phyloP scores from a whole-genome alignment of 1,140 invertebrate genomes.

The Brachionus paranguensis region DNA sequence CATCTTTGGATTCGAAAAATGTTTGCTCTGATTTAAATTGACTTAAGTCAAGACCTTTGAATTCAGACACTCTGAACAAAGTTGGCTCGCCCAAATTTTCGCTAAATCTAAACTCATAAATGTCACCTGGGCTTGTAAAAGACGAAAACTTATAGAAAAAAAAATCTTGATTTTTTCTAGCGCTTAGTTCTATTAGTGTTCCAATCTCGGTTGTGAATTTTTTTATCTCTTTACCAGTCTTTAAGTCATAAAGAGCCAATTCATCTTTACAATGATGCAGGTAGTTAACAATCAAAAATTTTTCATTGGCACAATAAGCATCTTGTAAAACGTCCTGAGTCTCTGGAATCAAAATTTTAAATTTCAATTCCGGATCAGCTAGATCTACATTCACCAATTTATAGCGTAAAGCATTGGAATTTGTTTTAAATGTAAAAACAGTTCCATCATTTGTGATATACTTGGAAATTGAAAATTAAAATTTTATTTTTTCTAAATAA shows the following conservation, averaged over 20 bases:
- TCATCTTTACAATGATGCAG: slow-evolving; percentile 88
- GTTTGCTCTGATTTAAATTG: slow-evolving; percentile 79
- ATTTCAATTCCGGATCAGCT: slow-evolving; percentile 59
- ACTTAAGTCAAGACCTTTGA: slow-evolving; percentile 73
- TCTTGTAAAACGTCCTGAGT: slow-evolving; percentile 79
- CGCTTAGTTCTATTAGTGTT: slow-evolving; percentile 73
- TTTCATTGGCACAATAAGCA: slow-evolving; percentile 74
- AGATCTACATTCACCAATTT: slow-evolving; percentile 81
- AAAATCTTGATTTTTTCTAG: slow-evolving; percentile 75
- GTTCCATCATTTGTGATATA: slow-evolving; percentile 83
- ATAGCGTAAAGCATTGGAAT: slow-evolving; percentile 86
- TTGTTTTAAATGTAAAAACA: slow-evolving; percentile 80
- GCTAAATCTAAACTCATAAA: slow-evolving; percentile 77
- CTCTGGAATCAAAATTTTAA: slow-evolving; percentile 66
- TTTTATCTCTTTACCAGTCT: slow-evolving; percentile 60
- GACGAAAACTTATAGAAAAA: slow-evolving; percentile 84
- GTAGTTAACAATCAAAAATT: slow-evolving; percentile 76
- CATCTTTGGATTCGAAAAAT: slow-evolving; percentile 89
- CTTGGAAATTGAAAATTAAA: slow-evolving; percentile 58
- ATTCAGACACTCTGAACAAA: slow-evolving; percentile 73
- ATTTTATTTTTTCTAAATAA: not conserved
- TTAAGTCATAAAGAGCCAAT: slow-evolving; percentile 72
- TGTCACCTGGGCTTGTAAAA: slow-evolving; percentile 81
- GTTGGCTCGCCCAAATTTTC: slow-evolving; percentile 62
- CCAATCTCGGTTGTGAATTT: slow-evolving; percentile 75